Percentiles rank a stretch among this genome's conserved stretches.
Conservation (phyloP, 2,797 vertebrate species). For the Sebastes steindachneri region DNA sequence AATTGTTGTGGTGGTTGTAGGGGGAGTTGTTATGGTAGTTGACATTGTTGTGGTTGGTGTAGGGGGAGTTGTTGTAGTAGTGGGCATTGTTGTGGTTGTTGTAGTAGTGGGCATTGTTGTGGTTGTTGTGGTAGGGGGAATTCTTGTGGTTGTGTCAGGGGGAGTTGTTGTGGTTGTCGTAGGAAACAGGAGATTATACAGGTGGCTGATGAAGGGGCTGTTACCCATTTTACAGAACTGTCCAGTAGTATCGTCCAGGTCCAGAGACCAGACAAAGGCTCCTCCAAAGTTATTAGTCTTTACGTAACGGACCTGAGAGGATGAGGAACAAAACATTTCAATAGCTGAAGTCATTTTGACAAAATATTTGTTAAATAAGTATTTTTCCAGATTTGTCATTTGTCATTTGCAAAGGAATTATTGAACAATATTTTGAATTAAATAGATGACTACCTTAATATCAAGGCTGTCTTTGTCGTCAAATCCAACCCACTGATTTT, state of each 20-base stretch:
- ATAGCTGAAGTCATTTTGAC: not conserved
- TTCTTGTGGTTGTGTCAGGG: not conserved
- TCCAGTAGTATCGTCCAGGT: constrained; percentile 76
- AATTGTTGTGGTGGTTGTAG: not conserved
- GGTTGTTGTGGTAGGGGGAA: not conserved
- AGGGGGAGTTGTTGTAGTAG: not conserved
- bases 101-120: too few species aligned
- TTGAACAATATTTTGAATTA: not conserved
- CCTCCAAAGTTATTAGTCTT: constrained; percentile 67
- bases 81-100: not conserved
- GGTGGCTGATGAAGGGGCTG: constrained; percentile 47
- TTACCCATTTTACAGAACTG: constrained; percentile 70
- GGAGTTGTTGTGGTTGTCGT: too few species aligned
- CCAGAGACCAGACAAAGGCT: constrained; percentile 78
- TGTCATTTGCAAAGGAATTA: not conserved
- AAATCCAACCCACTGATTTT: constrained; percentile 83
- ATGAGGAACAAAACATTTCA: not conserved
- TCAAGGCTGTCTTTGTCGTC: constrained; percentile 79
- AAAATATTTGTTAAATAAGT: not conserved
- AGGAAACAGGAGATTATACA: not conserved
- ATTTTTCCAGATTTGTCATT: not conserved
- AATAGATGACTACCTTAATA: constrained; percentile 74
- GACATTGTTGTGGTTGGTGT: not conserved
- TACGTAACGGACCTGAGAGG: constrained; percentile 58
- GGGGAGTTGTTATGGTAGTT: not conserved